Evolutionary conservation across 2,113 vertebrate genomes (phyloP), one percentile per base, ranked within the genome.

Genomic region (Corynorhinus townsendii): DNA sequence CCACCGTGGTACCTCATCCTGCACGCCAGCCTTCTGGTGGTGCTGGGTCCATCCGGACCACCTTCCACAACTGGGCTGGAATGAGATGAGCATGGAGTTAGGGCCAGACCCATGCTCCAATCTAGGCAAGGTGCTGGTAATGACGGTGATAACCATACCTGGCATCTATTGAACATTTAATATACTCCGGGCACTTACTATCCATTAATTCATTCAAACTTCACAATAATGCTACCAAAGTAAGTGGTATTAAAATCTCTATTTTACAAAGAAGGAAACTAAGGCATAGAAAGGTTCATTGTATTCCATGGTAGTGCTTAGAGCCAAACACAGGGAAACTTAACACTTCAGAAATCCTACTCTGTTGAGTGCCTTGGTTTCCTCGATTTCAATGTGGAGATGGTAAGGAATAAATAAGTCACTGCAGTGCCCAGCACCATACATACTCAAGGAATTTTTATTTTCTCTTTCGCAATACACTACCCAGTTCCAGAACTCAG

Each of bases 231-330:
- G 15, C 22, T 47, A 33, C 6, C 7, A 22, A 52, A 16, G 4
- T 33, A 35, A n/a, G 17, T 26, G 33, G 28, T 20, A 2, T 68
- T 33, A 81, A 17, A 9, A 30, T n/a, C 4, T 40, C 52, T 16
- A 49, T 11, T 93, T 87, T 75, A 56, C 11, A 73, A 77, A 93
- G 30, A 87, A 68, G 11, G 54, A 92, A 77, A 79, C 30, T 14
- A 90, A 76, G 22, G n/a, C 22, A 85, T 66, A 84, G 49, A 38
- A 62, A 40, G 11, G 4, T 35, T 72, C 45, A 40, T 1, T 15
- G 14, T 52, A 33, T 81, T 62, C 4, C 24, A 71, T 10, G 24
- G 15, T n/a, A 62, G 19, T 35, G 6, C 11, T 16, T 33, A 72
- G n/a, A 87, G 59, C 35, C 40, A 76, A 7, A 2, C 11, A 26